Percentiles rank a stretch among this genome's conserved stretches.
These are phyloP conservation scores for Dioctria rufipes DNA, from an alignment of 2,888 invertebrate species.

Conservation along the genomic window DNA sequence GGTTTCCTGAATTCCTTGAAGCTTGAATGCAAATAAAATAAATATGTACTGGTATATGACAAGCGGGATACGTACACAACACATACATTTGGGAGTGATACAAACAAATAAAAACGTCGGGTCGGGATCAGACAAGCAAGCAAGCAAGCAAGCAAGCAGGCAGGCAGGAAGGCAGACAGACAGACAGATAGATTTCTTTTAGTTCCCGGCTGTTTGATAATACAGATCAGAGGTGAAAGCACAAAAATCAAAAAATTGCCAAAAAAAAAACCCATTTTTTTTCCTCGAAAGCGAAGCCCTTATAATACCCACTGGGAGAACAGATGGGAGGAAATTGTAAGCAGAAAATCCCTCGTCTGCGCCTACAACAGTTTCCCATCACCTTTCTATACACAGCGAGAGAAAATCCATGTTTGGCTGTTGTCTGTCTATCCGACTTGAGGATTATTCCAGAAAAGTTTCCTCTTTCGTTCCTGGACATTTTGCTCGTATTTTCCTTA, in stretches of 20 bases:
- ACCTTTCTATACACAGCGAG: background rate
- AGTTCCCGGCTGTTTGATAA: slow-evolving; percentile 15
- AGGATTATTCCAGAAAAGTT: slow-evolving; percentile 43
- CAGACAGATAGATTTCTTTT: slow-evolving; percentile 33
- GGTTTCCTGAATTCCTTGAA: slow-evolving; percentile 42
- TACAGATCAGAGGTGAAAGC: slow-evolving; percentile 48
- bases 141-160: background rate
- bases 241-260: slow-evolving; percentile 46
- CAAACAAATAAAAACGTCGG: slow-evolving; percentile 33
- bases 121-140: slow-evolving; percentile 12
- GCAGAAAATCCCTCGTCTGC: slow-evolving; percentile 7
- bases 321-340: slow-evolving; percentile 8
- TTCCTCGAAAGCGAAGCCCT: slow-evolving; percentile 19
- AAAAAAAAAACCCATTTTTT: slow-evolving; percentile 32
- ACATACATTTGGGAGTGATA: slow-evolving; percentile 3
- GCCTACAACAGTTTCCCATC: background rate
- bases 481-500: slow-evolving; percentile 10
- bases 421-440: slow-evolving; percentile 45
- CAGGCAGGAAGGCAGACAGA: slow-evolving; percentile 26
- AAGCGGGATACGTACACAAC: slow-evolving; percentile 21
- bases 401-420: slow-evolving; percentile 15
- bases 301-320: slow-evolving; percentile 14
- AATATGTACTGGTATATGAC: background rate
- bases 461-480: slow-evolving; percentile 9
- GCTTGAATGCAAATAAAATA: slow-evolving; percentile 52